Conservation (phyloP, 2,113 vertebrate species). For the Heptranchias perlo region DNA sequence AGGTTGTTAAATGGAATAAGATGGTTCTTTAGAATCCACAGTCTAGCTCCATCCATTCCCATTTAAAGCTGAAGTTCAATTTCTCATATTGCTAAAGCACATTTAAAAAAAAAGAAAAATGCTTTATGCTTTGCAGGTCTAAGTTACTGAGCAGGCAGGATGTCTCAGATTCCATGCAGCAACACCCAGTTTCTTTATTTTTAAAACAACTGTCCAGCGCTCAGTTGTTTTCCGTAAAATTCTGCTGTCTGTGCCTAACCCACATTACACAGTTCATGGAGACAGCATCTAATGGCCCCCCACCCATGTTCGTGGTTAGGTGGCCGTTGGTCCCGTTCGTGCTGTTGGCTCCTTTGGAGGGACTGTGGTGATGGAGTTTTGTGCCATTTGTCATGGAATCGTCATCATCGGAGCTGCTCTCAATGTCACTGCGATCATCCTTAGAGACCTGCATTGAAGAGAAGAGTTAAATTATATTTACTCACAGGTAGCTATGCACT, state of each 20-base stretch:
- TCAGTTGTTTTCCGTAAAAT: too few species aligned
- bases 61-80: background rate
- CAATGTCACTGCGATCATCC: slow-evolving; percentile 91
- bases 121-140: background rate
- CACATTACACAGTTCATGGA: background rate
- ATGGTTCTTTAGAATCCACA: background rate
- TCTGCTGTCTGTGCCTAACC: background rate
- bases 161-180: background rate
- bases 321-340: slow-evolving; percentile 77
- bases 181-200: slow-evolving; percentile 3
- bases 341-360: slow-evolving; percentile 62
- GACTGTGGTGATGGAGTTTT: slow-evolving; percentile 40
- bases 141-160: background rate
- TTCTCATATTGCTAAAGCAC: background rate
- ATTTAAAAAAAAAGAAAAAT: background rate
- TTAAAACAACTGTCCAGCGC: background rate
- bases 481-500: background rate
- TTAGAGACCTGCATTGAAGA: slow-evolving; percentile 70
- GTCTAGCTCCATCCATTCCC: background rate
- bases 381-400: slow-evolving; percentile 45
- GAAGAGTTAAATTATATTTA: background rate
- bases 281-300: slow-evolving; percentile 53
- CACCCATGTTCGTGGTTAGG: slow-evolving; percentile 55
- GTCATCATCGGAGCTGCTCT: slow-evolving; percentile 94
- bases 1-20: background rate